These are phyloP conservation scores for Hemithea aestivaria DNA, from an alignment of 2,888 invertebrate genomes.

Conservation along the genomic window DNA sequence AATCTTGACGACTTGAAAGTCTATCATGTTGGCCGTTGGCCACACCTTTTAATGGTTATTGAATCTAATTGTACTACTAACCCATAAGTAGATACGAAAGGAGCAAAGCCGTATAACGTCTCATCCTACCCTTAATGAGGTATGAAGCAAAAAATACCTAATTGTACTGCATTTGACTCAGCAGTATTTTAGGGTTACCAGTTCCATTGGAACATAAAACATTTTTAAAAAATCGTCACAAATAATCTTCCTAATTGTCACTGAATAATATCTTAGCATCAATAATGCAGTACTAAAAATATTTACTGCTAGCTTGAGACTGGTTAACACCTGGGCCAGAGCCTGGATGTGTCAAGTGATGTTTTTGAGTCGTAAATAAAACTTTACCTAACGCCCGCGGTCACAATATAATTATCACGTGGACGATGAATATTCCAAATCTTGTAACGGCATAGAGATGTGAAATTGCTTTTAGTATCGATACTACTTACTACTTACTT, in stretches of 20 bases:
- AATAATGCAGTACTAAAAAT: slow-evolving; percentile 51
- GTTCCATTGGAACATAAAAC: no score
- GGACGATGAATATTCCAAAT: slow-evolving; percentile 50
- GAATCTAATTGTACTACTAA: no score
- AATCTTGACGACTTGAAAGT: no score
- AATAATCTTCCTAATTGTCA: slow-evolving; percentile 4
- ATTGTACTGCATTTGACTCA: no score
- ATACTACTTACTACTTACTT: no score
- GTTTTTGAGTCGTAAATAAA: slow-evolving; percentile 63
- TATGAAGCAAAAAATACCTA: no score
- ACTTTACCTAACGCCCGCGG: slow-evolving; percentile 60
- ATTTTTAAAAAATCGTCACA: not conserved
- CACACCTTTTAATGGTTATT: no score
- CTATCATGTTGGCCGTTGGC: no score
- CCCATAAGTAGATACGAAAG: no score
- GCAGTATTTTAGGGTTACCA: no score
- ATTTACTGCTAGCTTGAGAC: slow-evolving; percentile 48
- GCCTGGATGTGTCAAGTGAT: slow-evolving; percentile 60
- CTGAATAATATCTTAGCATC: slow-evolving; percentile 1
- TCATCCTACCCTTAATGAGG: no score
- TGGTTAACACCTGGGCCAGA: slow-evolving; percentile 57
- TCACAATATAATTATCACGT: slow-evolving; percentile 76
- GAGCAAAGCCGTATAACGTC: no score
- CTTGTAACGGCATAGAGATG: slow-evolving; percentile 18
- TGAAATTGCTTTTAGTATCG: not conserved